These are phyloP conservation scores for Andrena minutula DNA, from an alignment of 2,888 invertebrate species.

Conservation along the genomic window DNA sequence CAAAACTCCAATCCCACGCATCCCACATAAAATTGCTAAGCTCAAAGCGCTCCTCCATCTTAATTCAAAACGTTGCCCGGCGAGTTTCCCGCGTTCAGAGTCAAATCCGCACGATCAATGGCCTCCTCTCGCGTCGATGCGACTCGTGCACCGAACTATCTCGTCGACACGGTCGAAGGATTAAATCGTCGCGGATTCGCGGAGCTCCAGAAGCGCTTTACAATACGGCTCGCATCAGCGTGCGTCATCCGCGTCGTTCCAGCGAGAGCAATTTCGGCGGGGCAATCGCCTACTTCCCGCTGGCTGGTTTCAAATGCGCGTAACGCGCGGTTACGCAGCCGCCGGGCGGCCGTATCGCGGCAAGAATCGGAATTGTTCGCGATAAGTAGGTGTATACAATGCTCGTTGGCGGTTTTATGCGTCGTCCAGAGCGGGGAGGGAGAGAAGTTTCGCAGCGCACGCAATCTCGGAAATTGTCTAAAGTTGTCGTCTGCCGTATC, in stretches of 20 bases:
- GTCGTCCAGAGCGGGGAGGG: background rate
- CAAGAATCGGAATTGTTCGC: slow-evolving; percentile 56
- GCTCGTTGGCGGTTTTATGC: slow-evolving; percentile 32
- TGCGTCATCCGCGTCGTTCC: slow-evolving; percentile 5
- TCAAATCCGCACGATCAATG: no score
- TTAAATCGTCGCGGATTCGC: background rate
- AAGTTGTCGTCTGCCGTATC: slow-evolving; percentile 65
- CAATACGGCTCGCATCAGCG: slow-evolving; percentile 2
- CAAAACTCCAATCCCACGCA: no score
- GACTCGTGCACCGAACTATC: no score
- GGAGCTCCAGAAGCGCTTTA: background rate
- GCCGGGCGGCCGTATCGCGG: slow-evolving; percentile 40
- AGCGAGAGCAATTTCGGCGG: slow-evolving; percentile 27
- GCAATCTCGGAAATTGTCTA: slow-evolving; percentile 71
- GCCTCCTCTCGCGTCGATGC: no score
- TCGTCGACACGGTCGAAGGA: no score
- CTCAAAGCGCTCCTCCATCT: no score
- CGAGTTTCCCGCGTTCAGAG: no score
- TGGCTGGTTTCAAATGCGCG: slow-evolving; percentile 6
- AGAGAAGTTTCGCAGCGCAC: slow-evolving; percentile 59
- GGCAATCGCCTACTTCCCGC: slow-evolving; percentile 42
- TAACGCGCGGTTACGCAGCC: slow-evolving; percentile 36
- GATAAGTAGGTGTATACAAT: slow-evolving; percentile 48
- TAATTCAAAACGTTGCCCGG: no score
- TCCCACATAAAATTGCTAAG: no score